Conservation (phyloP, 2,888 invertebrate species). For the Drosophila formosana region DNA sequence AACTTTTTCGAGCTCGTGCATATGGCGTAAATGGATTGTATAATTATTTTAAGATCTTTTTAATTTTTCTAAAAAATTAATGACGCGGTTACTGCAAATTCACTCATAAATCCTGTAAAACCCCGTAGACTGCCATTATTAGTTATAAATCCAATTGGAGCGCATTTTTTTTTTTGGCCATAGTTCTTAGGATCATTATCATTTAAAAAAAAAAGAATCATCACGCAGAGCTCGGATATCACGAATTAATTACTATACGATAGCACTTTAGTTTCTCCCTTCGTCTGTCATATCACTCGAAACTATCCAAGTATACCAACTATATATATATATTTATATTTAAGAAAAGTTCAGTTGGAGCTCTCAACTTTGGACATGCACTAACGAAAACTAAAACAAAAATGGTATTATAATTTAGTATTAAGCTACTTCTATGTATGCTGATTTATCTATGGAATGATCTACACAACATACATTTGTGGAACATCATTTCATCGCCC, state of each 20-base stretch:
- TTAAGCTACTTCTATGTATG: slow-evolving; percentile 45
- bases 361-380: slow-evolving; percentile 19
- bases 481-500: slow-evolving; percentile 6
- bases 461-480: slow-evolving; percentile 17
- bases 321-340: slow-evolving; percentile 7
- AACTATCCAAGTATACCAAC: background rate
- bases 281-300: slow-evolving; percentile 36
- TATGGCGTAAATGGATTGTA: too few relatives aligned
- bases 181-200: slow-evolving; percentile 37
- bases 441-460: slow-evolving; percentile 35
- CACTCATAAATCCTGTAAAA: too few relatives aligned
- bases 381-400: slow-evolving; percentile 8
- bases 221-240: slow-evolving; percentile 24
- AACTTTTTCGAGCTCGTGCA: too few relatives aligned
- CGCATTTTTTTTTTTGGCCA: slow-evolving; percentile 29
- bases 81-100: too few relatives aligned
- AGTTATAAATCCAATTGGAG: too few relatives aligned
- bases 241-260: background rate
- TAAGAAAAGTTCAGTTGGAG: slow-evolving; percentile 24
- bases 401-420: slow-evolving; percentile 60
- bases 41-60: too few relatives aligned
- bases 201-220: slow-evolving; percentile 7
- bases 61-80: background rate
- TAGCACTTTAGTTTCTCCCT: slow-evolving; percentile 10
- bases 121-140: too few relatives aligned